Evolutionary conservation across 2,888 invertebrate genomes (phyloP).

Genomic region (Pristionchus exspectatus): DNA sequence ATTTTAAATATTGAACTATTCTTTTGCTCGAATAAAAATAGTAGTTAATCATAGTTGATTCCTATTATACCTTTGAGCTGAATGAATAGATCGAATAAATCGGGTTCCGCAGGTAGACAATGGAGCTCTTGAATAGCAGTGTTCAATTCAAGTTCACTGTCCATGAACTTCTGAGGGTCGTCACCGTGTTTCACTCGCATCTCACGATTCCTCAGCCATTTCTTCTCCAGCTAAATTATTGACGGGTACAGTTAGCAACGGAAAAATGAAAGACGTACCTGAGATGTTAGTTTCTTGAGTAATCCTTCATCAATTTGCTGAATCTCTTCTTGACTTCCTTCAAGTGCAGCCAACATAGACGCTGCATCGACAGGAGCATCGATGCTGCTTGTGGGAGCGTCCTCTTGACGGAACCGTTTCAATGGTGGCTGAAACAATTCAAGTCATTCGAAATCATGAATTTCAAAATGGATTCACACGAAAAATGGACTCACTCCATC

Average conservation of each 20-base stretch:
- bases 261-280: conserved; percentile 57
- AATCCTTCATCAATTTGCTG: conserved; percentile 69
- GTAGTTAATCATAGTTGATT: no score
- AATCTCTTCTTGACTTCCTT: conserved; percentile 52
- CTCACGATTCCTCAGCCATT: conserved; percentile 94
- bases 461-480: not conserved
- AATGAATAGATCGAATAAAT: conserved; percentile 92
- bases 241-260: not conserved
- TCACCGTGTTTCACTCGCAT: conserved; percentile 97
- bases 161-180: conserved; percentile 87
- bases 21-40: no score
- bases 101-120: conserved; percentile 94
- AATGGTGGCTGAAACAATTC: conserved; percentile 63
- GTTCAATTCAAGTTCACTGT: conserved; percentile 95
- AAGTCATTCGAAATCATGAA: not conserved
- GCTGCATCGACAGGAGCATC: conserved; percentile 56
- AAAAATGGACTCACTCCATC: conserved; percentile 7
- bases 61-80: conserved; percentile 83
- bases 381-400: conserved; percentile 10
- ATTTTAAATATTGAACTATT: not conserved
- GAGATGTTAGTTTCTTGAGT: conserved; percentile 69
- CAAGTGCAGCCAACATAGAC: conserved; percentile 39
- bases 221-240: conserved; percentile 85
- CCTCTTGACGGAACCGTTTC: conserved; percentile 66
- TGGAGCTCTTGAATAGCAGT: conserved; percentile 91